Evolutionary conservation across 2,888 invertebrate genomes (phyloP).

Genomic region (Apantesis nais): DNA sequence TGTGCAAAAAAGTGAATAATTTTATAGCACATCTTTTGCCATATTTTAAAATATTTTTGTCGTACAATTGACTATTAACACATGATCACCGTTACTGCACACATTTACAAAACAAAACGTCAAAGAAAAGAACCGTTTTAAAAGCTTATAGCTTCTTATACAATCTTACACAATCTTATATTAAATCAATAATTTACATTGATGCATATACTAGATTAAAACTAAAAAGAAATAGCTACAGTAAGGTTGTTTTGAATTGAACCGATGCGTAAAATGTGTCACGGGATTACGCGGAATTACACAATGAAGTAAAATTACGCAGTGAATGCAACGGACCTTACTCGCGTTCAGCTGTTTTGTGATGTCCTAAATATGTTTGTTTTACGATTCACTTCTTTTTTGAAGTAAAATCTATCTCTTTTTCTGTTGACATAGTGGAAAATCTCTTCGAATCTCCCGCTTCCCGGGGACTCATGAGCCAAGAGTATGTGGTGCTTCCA

Average conservation of each 20-base stretch:
- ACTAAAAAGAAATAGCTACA: background rate
- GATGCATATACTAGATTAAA: background rate
- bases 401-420: too few relatives aligned
- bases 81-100: background rate
- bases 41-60: background rate
- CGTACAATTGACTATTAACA: background rate
- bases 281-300: constrained; percentile 61
- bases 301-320: constrained; percentile 61
- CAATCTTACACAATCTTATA: too few relatives aligned
- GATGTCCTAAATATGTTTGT: constrained; percentile 42
- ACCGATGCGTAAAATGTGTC: constrained; percentile 61
- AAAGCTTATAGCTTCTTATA: background rate
- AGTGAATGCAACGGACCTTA: constrained; percentile 47
- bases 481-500: too few relatives aligned
- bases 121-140: background rate
- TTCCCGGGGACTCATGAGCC: too few relatives aligned
- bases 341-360: constrained; percentile 42
- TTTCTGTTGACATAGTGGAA: too few relatives aligned
- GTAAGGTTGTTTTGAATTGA: constrained; percentile 51
- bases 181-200: too few relatives aligned
- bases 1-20: background rate
- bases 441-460: too few relatives aligned
- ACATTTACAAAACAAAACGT: background rate
- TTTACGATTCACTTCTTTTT: too few relatives aligned
- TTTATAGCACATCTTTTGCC: background rate